Base-by-base conservation (phyloP, 2,888 invertebrate genomes). In the Trichopria drosophilae region DNA sequence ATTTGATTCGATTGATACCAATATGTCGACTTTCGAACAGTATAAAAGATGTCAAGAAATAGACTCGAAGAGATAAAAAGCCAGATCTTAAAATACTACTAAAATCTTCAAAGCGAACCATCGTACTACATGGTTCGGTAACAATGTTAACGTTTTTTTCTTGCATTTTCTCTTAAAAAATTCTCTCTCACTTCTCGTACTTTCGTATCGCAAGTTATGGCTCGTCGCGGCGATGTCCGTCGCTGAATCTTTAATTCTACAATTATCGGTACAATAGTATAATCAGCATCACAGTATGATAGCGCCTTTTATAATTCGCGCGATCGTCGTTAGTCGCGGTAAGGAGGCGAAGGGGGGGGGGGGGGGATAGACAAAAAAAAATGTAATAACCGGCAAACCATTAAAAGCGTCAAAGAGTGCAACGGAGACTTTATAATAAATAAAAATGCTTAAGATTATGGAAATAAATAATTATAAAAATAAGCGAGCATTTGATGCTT, bases 231-330 rank as follows among this genome's bases (percentile, higher is more conserved):
- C n/a, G n/a, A n/a, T n/a, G n/a, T n/a, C 44, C 40, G 18, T 50
- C 37, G 29, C 15, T 37, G 40, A 18, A 32, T 53, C 48, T 43
- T 56, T 60, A 60, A 58, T 52, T 57, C 51, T 60, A 61, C 41
- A 47, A 53, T 57, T 55, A 45, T 55, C 44, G 58, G 52, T 58
- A 61, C 64, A 60, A 64, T 62, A 67, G 63, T 71, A 71, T 71
- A 71, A 68, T 72, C 72, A 73, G 69, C 75, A 75, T 75, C 75
- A 75, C 75, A 75, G 74, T 73, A 75, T 68, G 68, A 72, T 75
- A 75, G 73, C 73, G 73, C 72, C 71, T 62, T 71, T 72, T 70
- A 71, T 68, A 68, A 36, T 67, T 71, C 64, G 63, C 64, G 63
- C 63, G 67, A 71, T 69, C 69, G 64, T 70, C 66, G 65, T 65